phyloP scores from a whole-genome alignment of 53 echinoderm and acorn worm genomes.

The Glandiceps talaboti region DNA sequence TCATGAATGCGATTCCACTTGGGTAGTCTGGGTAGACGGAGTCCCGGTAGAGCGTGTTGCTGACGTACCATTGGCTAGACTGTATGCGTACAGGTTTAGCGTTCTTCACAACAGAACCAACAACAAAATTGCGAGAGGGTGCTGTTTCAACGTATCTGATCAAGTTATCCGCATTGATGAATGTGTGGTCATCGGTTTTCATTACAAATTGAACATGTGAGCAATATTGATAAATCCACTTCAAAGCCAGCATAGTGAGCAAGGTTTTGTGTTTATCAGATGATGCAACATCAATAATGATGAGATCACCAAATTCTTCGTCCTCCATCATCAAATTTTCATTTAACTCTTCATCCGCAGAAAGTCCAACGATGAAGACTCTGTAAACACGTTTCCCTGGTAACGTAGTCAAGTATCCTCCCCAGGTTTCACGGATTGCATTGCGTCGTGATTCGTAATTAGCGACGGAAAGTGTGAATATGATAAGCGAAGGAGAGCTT shows the following conservation, averaged over 20 bases:
- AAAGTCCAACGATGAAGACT: not conserved
- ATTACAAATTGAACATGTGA: not conserved
- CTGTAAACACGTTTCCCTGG: not conserved
- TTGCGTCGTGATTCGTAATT: not conserved
- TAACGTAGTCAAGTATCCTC: not conserved
- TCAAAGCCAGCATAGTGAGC: not conserved
- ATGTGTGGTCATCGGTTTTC: not conserved
- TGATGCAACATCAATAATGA: not conserved
- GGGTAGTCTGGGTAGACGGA: not conserved
- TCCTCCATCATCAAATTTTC: not conserved
- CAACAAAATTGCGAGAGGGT: not conserved
- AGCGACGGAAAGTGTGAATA: not conserved
- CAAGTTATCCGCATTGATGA: not conserved
- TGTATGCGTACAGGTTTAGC: not conserved
- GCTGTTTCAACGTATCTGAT: not conserved
- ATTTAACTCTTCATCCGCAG: not conserved
- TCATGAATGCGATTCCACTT: not conserved
- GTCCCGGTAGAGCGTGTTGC: not conserved
- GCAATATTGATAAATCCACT: not conserved
- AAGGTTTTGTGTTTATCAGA: not conserved
- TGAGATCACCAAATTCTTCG: not conserved
- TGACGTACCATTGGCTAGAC: not conserved
- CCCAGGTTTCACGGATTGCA: not conserved
- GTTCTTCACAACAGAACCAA: not conserved
- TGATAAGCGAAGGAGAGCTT: not conserved